These are phyloP conservation scores for Papilio xuthus DNA, from an alignment of 1,140 invertebrate genomes.

Conservation along the genomic window DNA sequence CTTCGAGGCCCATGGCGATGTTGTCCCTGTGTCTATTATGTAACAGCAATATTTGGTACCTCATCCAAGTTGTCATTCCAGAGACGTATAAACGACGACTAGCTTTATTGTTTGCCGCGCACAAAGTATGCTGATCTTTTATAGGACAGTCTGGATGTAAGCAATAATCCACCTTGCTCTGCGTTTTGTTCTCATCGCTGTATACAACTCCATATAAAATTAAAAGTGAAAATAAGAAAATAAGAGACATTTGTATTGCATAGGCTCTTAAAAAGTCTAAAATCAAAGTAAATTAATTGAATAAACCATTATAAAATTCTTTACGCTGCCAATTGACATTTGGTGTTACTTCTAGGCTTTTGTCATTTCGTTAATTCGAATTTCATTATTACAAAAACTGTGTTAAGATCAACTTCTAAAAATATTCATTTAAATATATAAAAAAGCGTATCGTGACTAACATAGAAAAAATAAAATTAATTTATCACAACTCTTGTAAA, in stretches of 20 bases:
- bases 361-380: slow-evolving; percentile 2
- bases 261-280: slow-evolving; percentile 16
- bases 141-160: slow-evolving; percentile 71
- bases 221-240: slow-evolving; percentile 51
- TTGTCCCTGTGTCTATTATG: slow-evolving; percentile 75
- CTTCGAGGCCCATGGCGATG: slow-evolving; percentile 72
- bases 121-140: slow-evolving; percentile 71
- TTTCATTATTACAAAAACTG: neutral
- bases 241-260: slow-evolving; percentile 51
- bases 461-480: neutral
- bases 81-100: slow-evolving; percentile 68
- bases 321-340: slow-evolving; percentile 4
- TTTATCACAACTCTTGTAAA: neutral
- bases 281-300: slow-evolving; percentile 25
- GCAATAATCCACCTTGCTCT: slow-evolving; percentile 56
- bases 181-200: slow-evolving; percentile 41
- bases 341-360: neutral
- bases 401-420: neutral
- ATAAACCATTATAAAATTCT: slow-evolving; percentile 30
- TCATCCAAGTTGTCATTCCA: slow-evolving; percentile 75
- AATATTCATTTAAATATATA: neutral
- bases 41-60: slow-evolving; percentile 67
- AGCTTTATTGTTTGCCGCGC: slow-evolving; percentile 58
- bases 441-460: neutral
- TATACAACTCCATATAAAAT: slow-evolving; percentile 45